phyloP scores from a whole-genome alignment of 2,113 vertebrate genomes.

The Sterrhoptilus dennistouni region DNA sequence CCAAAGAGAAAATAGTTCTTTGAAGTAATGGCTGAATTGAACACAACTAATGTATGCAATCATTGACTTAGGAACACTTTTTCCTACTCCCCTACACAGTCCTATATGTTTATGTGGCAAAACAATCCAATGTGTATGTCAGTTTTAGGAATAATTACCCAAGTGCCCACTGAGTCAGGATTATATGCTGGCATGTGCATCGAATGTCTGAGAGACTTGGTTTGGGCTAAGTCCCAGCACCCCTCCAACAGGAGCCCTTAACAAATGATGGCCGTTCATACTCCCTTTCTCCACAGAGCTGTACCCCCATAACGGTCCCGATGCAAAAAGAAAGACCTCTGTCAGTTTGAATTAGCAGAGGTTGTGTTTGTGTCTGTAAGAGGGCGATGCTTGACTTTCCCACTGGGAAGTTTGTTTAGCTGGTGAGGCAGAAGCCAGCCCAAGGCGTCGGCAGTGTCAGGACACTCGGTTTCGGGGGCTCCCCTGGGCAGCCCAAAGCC shows the following conservation, averaged over 20 bases:
- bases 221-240: not conserved
- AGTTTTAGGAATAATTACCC: not conserved
- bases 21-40: not conserved
- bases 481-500: rapidly evolving
- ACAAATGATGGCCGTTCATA: not conserved
- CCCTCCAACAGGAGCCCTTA: not conserved
- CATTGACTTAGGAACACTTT: not conserved
- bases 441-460: not conserved
- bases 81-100: not conserved
- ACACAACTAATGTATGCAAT: not conserved
- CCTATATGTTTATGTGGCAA: not conserved
- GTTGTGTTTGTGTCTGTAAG: not conserved
- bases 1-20: not conserved
- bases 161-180: not conserved
- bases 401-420: not conserved
- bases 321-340: not conserved
- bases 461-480: too few relatives aligned
- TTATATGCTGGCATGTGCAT: not conserved
- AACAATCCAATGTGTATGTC: not conserved
- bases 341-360: not conserved
- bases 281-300: not conserved
- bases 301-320: too few relatives aligned
- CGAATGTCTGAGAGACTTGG: not conserved
- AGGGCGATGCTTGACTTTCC: not conserved
- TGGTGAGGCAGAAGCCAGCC: not conserved